Conservation (phyloP, 2,113 vertebrate species). For the Chauna torquata region DNA sequence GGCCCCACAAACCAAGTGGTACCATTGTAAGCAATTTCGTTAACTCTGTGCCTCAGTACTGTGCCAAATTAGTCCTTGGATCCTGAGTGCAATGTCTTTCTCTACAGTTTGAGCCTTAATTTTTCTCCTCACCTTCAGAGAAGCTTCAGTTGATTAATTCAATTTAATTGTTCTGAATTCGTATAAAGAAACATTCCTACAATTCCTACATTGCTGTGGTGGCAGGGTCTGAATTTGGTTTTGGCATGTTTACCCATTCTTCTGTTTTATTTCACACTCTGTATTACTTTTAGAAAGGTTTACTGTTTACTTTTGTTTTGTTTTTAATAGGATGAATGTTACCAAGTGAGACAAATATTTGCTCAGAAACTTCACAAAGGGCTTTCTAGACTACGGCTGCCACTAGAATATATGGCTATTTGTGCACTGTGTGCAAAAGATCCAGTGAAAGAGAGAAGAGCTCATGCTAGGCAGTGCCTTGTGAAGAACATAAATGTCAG, state of each 20-base stretch:
- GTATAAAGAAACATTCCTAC: neutral
- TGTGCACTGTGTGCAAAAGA: constrained; percentile 98
- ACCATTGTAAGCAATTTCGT: neutral
- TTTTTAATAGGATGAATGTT: constrained; percentile 92
- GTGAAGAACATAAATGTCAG: constrained; percentile 98
- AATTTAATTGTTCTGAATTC: neutral
- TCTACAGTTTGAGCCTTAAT: neutral
- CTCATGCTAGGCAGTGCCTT: constrained; percentile 95
- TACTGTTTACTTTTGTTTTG: neutral
- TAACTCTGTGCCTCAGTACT: neutral
- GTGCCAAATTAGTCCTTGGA: neutral
- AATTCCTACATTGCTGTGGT: neutral
- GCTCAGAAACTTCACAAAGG: constrained; percentile 98
- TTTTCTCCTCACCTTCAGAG: neutral
- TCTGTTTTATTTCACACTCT: neutral
- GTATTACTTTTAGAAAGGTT: neutral
- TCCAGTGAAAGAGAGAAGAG: constrained; percentile 94
- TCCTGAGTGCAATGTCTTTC: neutral
- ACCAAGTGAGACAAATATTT: constrained; percentile 96
- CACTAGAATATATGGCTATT: constrained; percentile 96
- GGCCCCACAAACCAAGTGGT: neutral
- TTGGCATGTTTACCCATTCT: neutral
- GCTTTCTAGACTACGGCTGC: constrained; percentile 92
- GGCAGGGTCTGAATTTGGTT: neutral
- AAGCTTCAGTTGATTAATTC: neutral